Base-by-base conservation (phyloP, 2,797 vertebrate species). In the Garrulus glandarius region DNA sequence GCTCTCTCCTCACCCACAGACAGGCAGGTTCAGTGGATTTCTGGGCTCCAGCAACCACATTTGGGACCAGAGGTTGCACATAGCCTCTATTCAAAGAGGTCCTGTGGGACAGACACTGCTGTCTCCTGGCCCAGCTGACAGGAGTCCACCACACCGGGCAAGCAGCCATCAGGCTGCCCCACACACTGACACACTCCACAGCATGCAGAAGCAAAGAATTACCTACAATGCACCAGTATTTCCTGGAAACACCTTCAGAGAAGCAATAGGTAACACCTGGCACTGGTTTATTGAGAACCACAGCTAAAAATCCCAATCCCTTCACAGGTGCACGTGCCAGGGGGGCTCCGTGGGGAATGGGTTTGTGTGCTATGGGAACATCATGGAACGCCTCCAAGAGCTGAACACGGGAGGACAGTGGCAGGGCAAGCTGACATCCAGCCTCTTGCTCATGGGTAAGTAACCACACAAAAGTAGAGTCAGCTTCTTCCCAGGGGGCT, bases 271-370 rank as follows among this genome's bases (percentile, higher is more conserved):
- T 17, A 39, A 63, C 11, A 5, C 8, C 32, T 32, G 30, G 11
- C 1, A 1, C 24, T 21, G 18, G 8, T 68, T 81, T 46, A 22
- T 9, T 13, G 18, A 12, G 27, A 72, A n/a, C 5, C 47, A 46
- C 27, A 56, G 24, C 27, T 90, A 10, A 92, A 65, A 75, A n/a
- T 11, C 2, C 43, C 20, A 6, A 36, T 83, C 36, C 83, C 52
- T 95, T 37, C 22, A 5, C 67, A 99, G 99, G 93, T 99, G 99
- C 90, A 98, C 91, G 1, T 99, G 99, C 95, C 97, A 84, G 56
- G 96, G 89, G 18, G 99, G 98, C 26, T 99, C 98, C 3, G 56
- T 98, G 32, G 99, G 99, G 0, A 98, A 99, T 0, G 99, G 99
- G 4, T 97, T 98, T 19, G 75, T 96, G 7, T 99, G 99, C 90